Base-by-base conservation (phyloP, 2,113 vertebrate genomes). In the Centrocercus urophasianus region DNA sequence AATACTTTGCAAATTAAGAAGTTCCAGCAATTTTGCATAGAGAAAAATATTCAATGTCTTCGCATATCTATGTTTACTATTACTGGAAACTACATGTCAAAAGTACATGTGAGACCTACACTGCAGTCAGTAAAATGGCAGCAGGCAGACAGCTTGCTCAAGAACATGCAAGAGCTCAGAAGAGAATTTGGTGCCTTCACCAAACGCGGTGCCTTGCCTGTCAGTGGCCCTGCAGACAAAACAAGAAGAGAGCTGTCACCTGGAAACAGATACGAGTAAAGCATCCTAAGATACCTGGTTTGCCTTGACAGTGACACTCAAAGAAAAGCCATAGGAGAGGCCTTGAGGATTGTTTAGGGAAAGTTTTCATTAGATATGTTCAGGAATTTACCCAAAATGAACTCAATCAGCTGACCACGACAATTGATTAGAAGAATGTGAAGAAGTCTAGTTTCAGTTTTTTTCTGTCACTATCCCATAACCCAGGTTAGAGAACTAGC, bases 91-190 rank as follows among this genome's bases (percentile, higher is more conserved):
- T 6, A 3, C 3, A 2, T 8, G 20, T 9, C 11, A 50, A 40
- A 75, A 52, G 8, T 5, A 15, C 11, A 18, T 0, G 56, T 1
- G 38, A 86, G 11, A 20, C 24, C 54, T 18, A 1, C 12, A 11
- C 54, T n/a, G 54, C 18, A 7, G 42, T 17, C 19, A 38, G 10
- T n/a, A 57, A 19, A 32, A 32, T 2, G 25, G 72, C 36, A 74
- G 57, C 8, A 69, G 54, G 34, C 54, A 70, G 32, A 17, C 0
- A 69, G 28, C 56, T 86, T 2, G 1, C 48, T 65, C 11, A 19
- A 18, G 32, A n/a, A 1, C 15, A 52, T 2, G 5, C 30, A 16
- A 28, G 50, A 88, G 0, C 34, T 17, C 28, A 0, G 40, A 63
- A 64, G 63, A 42, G 45, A n/a, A n/a, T 25, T 2, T 22, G 9